Percentiles rank a stretch among this genome's conserved stretches.
Conservation (phyloP, 2,797 vertebrate genomes). For the Huso huso region DNA sequence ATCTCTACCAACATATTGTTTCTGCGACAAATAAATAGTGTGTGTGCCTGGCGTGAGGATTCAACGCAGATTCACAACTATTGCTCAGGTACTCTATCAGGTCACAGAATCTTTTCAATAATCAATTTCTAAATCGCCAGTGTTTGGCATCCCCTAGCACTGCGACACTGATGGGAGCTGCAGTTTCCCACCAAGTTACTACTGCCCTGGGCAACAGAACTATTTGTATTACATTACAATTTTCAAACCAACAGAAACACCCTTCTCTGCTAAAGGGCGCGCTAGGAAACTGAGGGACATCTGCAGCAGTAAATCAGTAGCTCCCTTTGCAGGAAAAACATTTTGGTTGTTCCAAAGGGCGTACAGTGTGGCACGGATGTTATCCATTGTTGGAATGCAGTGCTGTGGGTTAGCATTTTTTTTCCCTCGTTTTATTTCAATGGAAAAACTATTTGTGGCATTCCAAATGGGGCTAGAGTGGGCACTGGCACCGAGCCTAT, state of each 20-base stretch:
- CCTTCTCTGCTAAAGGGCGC: background rate
- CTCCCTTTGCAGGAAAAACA: background rate
- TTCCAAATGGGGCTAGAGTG: slow-evolving; percentile 18
- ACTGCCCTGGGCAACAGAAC: background rate
- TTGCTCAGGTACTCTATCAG: too few relatives aligned
- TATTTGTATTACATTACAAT: slow-evolving; percentile 6
- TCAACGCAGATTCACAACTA: too few relatives aligned
- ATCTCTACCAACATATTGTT: too few relatives aligned
- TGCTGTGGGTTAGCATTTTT: slow-evolving; percentile 9
- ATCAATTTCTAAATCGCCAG: too few relatives aligned
- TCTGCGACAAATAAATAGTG: too few relatives aligned
- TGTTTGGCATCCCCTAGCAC: too few relatives aligned
- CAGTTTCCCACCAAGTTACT: background rate
- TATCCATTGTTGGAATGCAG: slow-evolving; percentile 15
- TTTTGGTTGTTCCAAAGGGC: slow-evolving; percentile 5
- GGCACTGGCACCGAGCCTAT: slow-evolving; percentile 23
- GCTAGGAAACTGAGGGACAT: background rate
- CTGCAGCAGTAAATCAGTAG: background rate
- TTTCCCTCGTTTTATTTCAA: slow-evolving; percentile 13
- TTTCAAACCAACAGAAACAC: slow-evolving; percentile 12
- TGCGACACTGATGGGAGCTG: too few relatives aligned
- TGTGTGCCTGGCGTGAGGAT: too few relatives aligned
- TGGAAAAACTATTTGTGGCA: slow-evolving; percentile 15
- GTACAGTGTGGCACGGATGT: background rate
- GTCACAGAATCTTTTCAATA: too few relatives aligned